These are phyloP conservation scores for Vanessa tameamea DNA, from an alignment of 1,140 invertebrate genomes.

Conservation along the genomic window DNA sequence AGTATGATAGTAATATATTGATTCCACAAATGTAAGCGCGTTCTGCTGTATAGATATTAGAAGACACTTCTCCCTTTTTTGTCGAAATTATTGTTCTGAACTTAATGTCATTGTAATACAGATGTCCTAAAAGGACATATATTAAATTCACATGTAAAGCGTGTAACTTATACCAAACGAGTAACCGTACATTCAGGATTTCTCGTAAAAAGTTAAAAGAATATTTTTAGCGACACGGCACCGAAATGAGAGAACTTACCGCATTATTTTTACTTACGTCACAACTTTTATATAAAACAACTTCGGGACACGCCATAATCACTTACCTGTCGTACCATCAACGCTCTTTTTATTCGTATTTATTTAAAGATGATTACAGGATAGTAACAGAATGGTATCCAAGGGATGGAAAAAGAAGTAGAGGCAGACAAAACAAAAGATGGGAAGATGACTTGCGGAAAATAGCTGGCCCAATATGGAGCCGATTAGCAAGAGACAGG, in stretches of 20 bases:
- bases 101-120: too few species aligned
- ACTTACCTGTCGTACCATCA: constrained; percentile 24
- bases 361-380: constrained; percentile 1
- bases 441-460: too few species aligned
- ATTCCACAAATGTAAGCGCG: too few species aligned
- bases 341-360: neutral
- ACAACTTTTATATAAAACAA: constrained; percentile 41
- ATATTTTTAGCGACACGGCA: constrained; percentile 33
- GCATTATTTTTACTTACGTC: constrained; percentile 45
- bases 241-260: constrained; percentile 40
- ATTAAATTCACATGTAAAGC: neutral
- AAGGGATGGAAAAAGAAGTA: too few species aligned
- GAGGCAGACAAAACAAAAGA: too few species aligned
- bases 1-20: too few species aligned
- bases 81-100: too few species aligned
- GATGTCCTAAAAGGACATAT: neutral
- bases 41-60: too few species aligned
- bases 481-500: too few species aligned
- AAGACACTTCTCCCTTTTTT: too few species aligned
- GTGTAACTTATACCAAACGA: constrained; percentile 25
- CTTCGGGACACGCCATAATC: constrained; percentile 26
- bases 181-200: constrained; percentile 26
- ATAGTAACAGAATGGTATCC: too few species aligned
- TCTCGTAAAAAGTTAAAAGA: constrained; percentile 33
- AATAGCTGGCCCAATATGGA: too few species aligned